Conservation (phyloP, 2,797 vertebrate species). For the Apogon hyalosoma region DNA sequence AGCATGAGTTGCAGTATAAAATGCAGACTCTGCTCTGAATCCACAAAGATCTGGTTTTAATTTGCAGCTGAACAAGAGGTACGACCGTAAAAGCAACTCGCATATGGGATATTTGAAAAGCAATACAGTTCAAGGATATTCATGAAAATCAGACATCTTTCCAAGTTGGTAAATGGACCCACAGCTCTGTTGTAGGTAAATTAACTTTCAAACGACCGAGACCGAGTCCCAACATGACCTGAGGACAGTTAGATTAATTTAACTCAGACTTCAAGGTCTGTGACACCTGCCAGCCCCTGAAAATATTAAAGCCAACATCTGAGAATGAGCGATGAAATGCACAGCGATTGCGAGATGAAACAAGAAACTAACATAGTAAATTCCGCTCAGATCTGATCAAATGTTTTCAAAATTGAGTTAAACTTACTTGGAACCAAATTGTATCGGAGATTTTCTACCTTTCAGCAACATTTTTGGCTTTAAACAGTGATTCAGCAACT, state of each 20-base stretch:
- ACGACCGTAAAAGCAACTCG: not conserved
- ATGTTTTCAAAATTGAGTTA: no score
- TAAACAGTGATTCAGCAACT: no score
- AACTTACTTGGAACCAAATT: no score
- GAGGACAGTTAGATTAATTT: slow-evolving; percentile 18
- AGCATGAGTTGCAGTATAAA: slow-evolving; percentile 50
- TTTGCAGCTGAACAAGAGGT: slow-evolving; percentile 33
- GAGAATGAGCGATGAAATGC: slow-evolving; percentile 20
- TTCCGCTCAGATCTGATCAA: no score
- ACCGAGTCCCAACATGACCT: slow-evolving; percentile 8
- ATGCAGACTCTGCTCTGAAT: slow-evolving; percentile 41
- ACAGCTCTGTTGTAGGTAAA: slow-evolving; percentile 22
- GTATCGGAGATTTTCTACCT: no score
- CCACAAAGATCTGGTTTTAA: slow-evolving; percentile 38
- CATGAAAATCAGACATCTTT: slow-evolving; percentile 28
- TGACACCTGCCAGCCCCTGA: slow-evolving; percentile 30
- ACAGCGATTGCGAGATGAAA: not conserved
- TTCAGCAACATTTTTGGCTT: no score
- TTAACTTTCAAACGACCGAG: slow-evolving; percentile 25
- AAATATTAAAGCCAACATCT: slow-evolving; percentile 25
- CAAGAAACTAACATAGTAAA: not conserved
- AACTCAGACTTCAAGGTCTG: slow-evolving; percentile 17
- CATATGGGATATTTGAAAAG: slow-evolving; percentile 23
- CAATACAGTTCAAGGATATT: slow-evolving; percentile 26
- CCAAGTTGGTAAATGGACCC: slow-evolving; percentile 18